Base-by-base conservation (phyloP, 1,140 invertebrate species). In the Ceratitis capitata region DNA sequence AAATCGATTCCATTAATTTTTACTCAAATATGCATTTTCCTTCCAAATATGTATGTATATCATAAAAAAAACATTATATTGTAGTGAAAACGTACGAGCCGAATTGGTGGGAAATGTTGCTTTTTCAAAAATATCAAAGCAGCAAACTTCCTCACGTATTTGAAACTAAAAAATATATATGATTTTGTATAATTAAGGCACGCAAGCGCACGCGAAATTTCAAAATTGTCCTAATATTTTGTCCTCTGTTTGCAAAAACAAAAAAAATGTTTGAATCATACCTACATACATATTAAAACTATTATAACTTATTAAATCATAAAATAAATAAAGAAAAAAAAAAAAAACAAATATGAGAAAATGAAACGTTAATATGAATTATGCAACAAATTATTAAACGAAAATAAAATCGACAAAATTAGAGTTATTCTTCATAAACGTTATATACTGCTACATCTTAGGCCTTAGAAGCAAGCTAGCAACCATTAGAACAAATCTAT, bases 301-400 rank as follows among this genome's bases (percentile, higher is more conserved):
- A 78, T 78, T 78, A 78, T 78, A 78, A 78, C 39, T 78, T 78
- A 45, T 78, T 78, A 45, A 78, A 78, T 78, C 12, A 45, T 78
- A 26, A 78, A 35, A 78, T 45, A 42, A 78, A 45, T 10, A 78
- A 78, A 23, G 1, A 12, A 12, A 5, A 56, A 14, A 16, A 5
- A 39, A 32, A 74, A 39, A 78, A 64, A 35, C 61, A 64, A 64
- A 35, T 64, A 32, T 78, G 69, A 23, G n/a, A 78, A 78, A 42
- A 23, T 4, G 61, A 45, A 78, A 45, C 32, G 69, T 78, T 78
- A 42, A 78, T 45, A 78, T 78, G n/a, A 78, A 78, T 78, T 78
- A 78, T 78, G 69, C 69, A 78, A 78, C 45, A 78, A 78, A 78
- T 78, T 78, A 78, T 78, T 78, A 78, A 42, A 78, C 69, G 3